phyloP scores from a whole-genome alignment of 2,888 invertebrate genomes.

The Aspidapion aeneum region DNA sequence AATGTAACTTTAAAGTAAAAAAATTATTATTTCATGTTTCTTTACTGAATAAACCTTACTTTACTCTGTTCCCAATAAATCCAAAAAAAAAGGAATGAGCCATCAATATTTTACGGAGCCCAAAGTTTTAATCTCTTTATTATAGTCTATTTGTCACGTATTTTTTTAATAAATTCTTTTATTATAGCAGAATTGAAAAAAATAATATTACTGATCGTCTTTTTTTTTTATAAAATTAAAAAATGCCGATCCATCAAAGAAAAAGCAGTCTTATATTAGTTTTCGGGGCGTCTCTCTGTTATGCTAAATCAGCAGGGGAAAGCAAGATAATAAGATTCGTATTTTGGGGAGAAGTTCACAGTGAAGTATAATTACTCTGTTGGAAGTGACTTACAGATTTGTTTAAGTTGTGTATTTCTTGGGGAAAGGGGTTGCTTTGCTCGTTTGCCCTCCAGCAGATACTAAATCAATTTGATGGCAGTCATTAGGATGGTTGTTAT shows the following conservation, averaged over 20 bases:
- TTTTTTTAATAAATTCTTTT: too few relatives aligned
- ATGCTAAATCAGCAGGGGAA: slow-evolving; percentile 21
- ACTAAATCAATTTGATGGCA: slow-evolving; percentile 26
- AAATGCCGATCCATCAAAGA: background rate
- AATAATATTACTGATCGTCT: background rate
- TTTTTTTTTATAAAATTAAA: background rate
- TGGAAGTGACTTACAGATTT: slow-evolving; percentile 38
- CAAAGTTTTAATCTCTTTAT: too few relatives aligned
- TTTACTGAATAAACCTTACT: too few relatives aligned
- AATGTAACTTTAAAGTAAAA: too few relatives aligned
- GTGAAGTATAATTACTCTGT: slow-evolving; percentile 37
- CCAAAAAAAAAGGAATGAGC: too few relatives aligned
- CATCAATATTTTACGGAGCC: too few relatives aligned
- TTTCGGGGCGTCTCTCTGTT: slow-evolving; percentile 19
- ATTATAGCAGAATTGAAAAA: too few relatives aligned
- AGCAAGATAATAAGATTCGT: slow-evolving; percentile 38
- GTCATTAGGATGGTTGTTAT: background rate
- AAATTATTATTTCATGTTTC: too few relatives aligned
- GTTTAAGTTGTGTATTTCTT: slow-evolving; percentile 28
- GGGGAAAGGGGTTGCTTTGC: slow-evolving; percentile 13
- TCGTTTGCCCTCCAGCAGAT: slow-evolving; percentile 13
- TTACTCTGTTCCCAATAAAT: too few relatives aligned
- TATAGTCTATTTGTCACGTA: too few relatives aligned
- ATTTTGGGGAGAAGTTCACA: slow-evolving; percentile 30
- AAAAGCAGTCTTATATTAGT: background rate